Conservation (phyloP, 2,888 invertebrate species). For the Phortica okadai region DNA sequence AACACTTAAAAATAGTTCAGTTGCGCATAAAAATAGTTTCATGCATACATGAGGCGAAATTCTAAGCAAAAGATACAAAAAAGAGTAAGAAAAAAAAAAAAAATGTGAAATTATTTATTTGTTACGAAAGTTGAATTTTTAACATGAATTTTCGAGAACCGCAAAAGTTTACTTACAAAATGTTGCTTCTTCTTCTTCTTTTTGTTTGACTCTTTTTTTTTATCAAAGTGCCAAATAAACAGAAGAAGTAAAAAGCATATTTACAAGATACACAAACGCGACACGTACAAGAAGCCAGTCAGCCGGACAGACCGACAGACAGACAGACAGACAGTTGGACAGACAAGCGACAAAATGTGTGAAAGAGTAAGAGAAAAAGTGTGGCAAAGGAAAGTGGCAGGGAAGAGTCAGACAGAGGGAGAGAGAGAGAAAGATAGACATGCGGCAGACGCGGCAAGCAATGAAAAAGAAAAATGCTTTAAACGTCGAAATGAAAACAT, state of each 20-base stretch:
- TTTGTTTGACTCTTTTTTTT: constrained; percentile 34
- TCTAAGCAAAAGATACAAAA: not conserved
- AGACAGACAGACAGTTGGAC: not conserved
- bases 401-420: constrained; percentile 38
- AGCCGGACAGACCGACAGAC: not conserved
- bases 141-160: constrained; percentile 14
- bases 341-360: not conserved
- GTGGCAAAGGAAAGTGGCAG: constrained; percentile 48
- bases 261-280: constrained; percentile 54
- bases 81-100: not conserved
- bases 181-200: not conserved
- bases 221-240: constrained; percentile 36
- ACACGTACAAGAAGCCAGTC: constrained; percentile 57
- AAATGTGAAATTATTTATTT: not conserved
- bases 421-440: constrained; percentile 40
- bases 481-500: constrained; percentile 64
- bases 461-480: constrained; percentile 52
- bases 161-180: not conserved
- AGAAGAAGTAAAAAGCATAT: constrained; percentile 43
- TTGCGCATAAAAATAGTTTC: constrained; percentile 18
- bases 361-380: constrained; percentile 2
- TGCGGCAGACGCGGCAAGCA: constrained; percentile 54
- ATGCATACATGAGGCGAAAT: constrained; percentile 19
- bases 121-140: constrained; percentile 24
- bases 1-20: constrained; percentile 52